phyloP scores from a whole-genome alignment of 2,797 vertebrate species.

The Sparus aurata region DNA sequence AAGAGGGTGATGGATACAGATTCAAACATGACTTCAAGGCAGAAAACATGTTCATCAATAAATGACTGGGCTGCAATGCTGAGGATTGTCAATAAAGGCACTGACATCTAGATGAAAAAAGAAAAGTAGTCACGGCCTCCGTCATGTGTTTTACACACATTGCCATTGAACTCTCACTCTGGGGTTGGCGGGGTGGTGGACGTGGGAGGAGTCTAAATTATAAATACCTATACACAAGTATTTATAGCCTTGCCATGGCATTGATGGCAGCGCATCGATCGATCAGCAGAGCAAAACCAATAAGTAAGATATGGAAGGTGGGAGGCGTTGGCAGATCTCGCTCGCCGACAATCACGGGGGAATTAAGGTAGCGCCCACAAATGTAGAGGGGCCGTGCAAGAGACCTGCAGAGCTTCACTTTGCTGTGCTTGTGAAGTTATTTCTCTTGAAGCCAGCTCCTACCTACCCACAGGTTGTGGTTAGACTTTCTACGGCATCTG shows the following conservation, averaged over 20 bases:
- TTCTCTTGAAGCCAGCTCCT: background rate
- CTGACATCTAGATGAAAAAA: conserved; percentile 9
- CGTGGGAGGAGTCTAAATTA: conserved; percentile 16
- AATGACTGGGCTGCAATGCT: conserved; percentile 20
- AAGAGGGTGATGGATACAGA: conserved; percentile 16
- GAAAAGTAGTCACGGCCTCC: conserved; percentile 11
- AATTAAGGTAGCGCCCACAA: conserved; percentile 7
- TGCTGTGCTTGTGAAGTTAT: conserved; percentile 3
- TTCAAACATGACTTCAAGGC: conserved; percentile 59
- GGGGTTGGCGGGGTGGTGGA: background rate
- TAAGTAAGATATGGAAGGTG: conserved; percentile 25
- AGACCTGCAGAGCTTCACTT: conserved; percentile 11
- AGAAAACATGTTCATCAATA: conserved; percentile 55
- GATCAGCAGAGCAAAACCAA: conserved; percentile 11
- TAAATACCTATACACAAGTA: conserved; percentile 22
- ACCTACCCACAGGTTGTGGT: background rate
- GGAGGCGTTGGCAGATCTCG: conserved; percentile 23
- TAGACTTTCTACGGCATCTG: background rate
- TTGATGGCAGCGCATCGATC: background rate
- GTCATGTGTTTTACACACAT: background rate
- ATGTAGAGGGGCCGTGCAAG: background rate
- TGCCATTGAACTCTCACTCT: conserved; percentile 19
- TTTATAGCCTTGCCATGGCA: background rate
- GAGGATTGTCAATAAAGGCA: conserved; percentile 44
- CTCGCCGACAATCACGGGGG: background rate